A percentile compares a stretch with the other conserved stretches of the same genome.
Conservation (phyloP, 1,140 invertebrate species). For the Drosophila lini region DNA sequence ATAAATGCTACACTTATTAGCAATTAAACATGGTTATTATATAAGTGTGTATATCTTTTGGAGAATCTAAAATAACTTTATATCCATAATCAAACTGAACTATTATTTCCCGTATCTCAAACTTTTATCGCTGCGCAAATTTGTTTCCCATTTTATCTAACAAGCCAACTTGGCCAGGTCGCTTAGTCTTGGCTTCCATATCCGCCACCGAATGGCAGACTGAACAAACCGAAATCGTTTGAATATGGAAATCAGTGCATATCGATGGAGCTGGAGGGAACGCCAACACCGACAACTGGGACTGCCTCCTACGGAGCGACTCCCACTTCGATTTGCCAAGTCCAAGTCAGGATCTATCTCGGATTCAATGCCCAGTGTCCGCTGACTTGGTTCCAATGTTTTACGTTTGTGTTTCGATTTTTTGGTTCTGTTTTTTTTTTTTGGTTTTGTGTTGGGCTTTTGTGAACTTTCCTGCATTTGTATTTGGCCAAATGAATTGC, state of each 20-base stretch:
- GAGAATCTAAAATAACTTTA: not conserved
- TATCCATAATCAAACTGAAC: not conserved
- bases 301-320: conserved; percentile 16
- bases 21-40: conserved; percentile 1
- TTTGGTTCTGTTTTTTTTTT: not conserved
- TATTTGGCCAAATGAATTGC: conserved; percentile 56
- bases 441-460: conserved; percentile 20
- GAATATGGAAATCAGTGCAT: conserved; percentile 51
- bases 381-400: conserved; percentile 19
- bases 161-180: conserved; percentile 31
- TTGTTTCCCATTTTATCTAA: conserved; percentile 39
- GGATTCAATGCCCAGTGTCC: conserved; percentile 45
- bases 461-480: conserved; percentile 50
- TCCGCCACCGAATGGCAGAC: conserved; percentile 27
- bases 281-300: conserved; percentile 23
- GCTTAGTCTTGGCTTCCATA: conserved; percentile 18
- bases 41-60: not conserved
- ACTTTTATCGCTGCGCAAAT: conserved; percentile 34
- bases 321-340: conserved; percentile 25
- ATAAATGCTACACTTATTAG: not conserved
- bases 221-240: conserved; percentile 44
- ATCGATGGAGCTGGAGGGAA: conserved; percentile 41
- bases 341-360: conserved; percentile 35
- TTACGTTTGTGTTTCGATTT: conserved; percentile 18
- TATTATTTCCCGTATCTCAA: conserved; percentile 11